phyloP scores from a whole-genome alignment of 2,797 vertebrate genomes.

The Sebastes hopkinsi region DNA sequence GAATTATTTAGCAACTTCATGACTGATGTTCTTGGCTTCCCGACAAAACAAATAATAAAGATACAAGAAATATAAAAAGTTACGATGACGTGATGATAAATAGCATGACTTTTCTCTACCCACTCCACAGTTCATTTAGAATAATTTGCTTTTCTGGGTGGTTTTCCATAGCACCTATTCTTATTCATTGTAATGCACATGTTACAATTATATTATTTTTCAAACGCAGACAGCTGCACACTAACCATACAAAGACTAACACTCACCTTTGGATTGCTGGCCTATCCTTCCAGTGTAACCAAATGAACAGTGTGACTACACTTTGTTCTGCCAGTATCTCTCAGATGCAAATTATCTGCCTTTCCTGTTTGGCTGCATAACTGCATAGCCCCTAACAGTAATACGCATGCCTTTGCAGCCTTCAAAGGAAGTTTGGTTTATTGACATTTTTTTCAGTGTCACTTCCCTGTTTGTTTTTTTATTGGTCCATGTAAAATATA shows the following conservation, averaged over 20 bases:
- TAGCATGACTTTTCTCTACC: too few relatives aligned
- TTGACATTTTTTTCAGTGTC: too few relatives aligned
- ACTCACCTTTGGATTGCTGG: not conserved
- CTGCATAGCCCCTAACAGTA: not conserved
- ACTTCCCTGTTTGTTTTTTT: too few relatives aligned
- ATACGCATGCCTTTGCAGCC: too few relatives aligned
- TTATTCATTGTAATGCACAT: not conserved
- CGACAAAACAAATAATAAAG: not conserved
- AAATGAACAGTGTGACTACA: not conserved
- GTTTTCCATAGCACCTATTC: not conserved
- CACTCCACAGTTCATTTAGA: not conserved
- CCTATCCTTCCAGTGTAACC: not conserved
- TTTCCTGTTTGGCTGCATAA: not conserved
- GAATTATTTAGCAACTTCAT: not conserved
- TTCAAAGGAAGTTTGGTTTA: too few relatives aligned
- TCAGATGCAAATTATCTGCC: not conserved
- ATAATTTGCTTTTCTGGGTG: not conserved
- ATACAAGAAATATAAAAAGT: not conserved
- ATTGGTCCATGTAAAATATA: too few relatives aligned
- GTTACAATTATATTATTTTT: not conserved
- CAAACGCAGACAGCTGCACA: not conserved
- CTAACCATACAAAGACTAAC: not conserved
- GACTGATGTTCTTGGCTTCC: not conserved
- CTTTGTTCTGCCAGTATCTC: not conserved
- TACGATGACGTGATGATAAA: not conserved